Base-by-base conservation (phyloP, 2,888 invertebrate genomes). In the Electrophaes corylata region DNA sequence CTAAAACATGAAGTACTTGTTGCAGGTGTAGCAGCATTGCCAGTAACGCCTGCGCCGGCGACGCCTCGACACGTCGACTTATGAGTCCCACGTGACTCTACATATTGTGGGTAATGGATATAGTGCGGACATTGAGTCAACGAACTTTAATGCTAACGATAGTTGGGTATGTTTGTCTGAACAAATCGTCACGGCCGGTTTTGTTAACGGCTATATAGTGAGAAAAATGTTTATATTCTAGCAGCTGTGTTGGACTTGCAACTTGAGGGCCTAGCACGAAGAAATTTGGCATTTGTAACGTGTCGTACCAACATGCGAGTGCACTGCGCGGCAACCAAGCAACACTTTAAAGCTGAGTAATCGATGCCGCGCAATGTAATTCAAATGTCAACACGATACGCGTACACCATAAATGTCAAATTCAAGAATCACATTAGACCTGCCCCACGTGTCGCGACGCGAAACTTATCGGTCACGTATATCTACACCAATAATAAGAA, bases 11-110 rank as follows among this genome's bases (percentile, higher is more conserved):
- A n/a, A 12, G 12, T 43, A n/a, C 18, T 35, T 23, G 0, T 50
- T 4, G 1, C 41, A 57, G 57, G 57, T 35, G 57, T 57, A 37
- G 57, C 57, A 10, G 57, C 57, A 0, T 23, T 57, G 2, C 57
- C 57, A 0, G 41, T 51, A 14, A 1, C 57, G 12, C 23, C 33
- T 8, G 11, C 51, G 45, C 35, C 35, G 4, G 8, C 26, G 10
- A 10, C 43, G 3, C 46, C 40, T 1, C 50, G 33, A 0, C 40
- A 47, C 41, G 4, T 51, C 6, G 26, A 51, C 35, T 57, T 57
- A 57, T 57, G 57, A 57, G 40, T 37, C 11, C 14, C 26, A 20
- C 35, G 23, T n/a, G 1, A 14, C 6, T 0, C 26, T 26, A 20
- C 20, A 4, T 20, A 20, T 20, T 4, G 26, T 26, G 26, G 26